These are phyloP conservation scores for Eilema griseolum DNA, from an alignment of 2,888 invertebrate genomes.

Conservation along the genomic window DNA sequence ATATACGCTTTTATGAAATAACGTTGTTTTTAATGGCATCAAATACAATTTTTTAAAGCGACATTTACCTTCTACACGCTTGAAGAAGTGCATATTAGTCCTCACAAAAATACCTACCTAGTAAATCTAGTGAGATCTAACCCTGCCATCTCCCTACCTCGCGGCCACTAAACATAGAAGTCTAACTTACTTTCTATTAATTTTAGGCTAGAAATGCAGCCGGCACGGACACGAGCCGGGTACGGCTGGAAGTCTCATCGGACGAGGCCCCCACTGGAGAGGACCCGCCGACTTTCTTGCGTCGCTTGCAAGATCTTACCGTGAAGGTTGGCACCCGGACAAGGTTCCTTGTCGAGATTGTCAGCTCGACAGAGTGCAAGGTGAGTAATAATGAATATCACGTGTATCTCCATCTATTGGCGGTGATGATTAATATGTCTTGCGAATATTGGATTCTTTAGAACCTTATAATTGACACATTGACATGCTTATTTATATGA, in stretches of 20 bases:
- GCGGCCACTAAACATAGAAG: too few relatives aligned
- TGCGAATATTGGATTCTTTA: not conserved
- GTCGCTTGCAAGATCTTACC: slow-evolving; percentile 94
- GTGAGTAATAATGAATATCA: slow-evolving; percentile 74
- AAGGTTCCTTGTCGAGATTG: slow-evolving; percentile 93
- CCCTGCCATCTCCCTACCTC: too few relatives aligned
- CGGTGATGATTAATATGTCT: too few relatives aligned
- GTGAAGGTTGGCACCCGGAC: slow-evolving; percentile 96
- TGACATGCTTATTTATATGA: too few relatives aligned
- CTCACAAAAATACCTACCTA: too few relatives aligned
- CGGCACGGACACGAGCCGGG: slow-evolving; percentile 86
- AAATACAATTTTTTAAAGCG: too few relatives aligned
- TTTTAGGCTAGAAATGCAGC: slow-evolving; percentile 84
- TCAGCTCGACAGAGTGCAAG: slow-evolving; percentile 92
- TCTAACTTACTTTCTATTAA: not conserved
- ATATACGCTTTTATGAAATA: too few relatives aligned
- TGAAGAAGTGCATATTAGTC: too few relatives aligned
- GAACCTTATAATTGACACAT: not conserved
- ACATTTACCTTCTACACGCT: too few relatives aligned
- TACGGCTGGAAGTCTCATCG: slow-evolving; percentile 83
- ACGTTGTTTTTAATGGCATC: too few relatives aligned
- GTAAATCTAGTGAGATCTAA: too few relatives aligned
- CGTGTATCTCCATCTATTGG: not conserved
- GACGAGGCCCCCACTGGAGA: slow-evolving; percentile 89
- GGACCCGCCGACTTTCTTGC: slow-evolving; percentile 93